A percentile compares a stretch with the other conserved stretches of the same genome.
Evolutionary conservation across 2,113 vertebrate genomes (phyloP).

Genomic region (Neofelis nebulosa): DNA sequence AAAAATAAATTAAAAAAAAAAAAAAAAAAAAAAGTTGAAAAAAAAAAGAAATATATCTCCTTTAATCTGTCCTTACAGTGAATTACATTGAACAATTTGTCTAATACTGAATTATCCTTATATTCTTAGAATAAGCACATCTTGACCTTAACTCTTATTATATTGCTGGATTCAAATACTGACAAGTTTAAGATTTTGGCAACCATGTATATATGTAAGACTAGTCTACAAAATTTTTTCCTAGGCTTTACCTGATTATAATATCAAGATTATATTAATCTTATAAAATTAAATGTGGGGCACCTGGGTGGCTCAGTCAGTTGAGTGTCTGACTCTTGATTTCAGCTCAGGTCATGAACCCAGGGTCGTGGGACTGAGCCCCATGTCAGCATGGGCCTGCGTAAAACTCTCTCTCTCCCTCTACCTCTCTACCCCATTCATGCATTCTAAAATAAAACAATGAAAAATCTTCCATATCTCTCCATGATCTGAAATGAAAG

Average conservation of each 20-base stretch:
- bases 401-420: no score
- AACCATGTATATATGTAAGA: neutral
- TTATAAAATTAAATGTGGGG: neutral
- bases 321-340: no score
- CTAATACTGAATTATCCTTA: neutral
- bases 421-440: no score
- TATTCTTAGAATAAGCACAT: neutral
- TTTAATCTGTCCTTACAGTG: neutral
- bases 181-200: neutral
- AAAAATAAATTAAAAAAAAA: no score
- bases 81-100: neutral
- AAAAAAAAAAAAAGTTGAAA: no score
- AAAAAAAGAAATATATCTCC: neutral
- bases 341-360: no score
- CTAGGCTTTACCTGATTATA: neutral
- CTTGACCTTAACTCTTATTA: neutral
- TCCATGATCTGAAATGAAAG: neutral
- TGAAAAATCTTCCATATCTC: neutral
- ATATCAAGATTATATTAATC: neutral
- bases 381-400: no score
- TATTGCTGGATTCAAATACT: neutral
- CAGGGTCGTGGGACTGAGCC: no score
- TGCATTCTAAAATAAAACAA: no score
- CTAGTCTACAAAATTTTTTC: neutral
- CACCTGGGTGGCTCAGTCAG: no score